Evolutionary conservation across 1,140 invertebrate genomes (phyloP).

Genomic region (Schlechtendalia chinensis): DNA sequence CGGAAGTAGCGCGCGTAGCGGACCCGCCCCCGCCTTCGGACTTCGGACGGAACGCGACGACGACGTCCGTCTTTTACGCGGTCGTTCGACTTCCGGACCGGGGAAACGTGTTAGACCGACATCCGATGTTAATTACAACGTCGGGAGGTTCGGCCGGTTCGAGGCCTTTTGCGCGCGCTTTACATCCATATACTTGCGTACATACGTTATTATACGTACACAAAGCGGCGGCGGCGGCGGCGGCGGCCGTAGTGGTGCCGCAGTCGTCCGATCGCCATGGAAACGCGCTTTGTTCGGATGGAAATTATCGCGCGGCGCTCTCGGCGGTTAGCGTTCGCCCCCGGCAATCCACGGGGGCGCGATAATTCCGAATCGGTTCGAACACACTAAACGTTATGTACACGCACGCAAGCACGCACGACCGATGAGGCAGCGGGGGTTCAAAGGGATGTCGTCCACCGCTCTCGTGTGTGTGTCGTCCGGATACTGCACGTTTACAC

Average conservation of each 20-base stretch:
- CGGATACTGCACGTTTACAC: too few relatives aligned
- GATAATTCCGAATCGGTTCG: conserved; percentile 25
- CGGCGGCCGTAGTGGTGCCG: too few relatives aligned
- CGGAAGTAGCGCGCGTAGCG: background rate
- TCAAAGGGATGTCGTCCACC: too few relatives aligned
- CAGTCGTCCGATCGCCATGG: background rate
- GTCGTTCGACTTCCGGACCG: conserved; percentile 28
- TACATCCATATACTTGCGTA: background rate
- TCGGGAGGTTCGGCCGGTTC: background rate
- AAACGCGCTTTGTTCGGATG: conserved; percentile 21
- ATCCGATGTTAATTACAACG: conserved; percentile 24
- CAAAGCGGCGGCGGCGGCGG: background rate
- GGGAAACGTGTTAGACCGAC: conserved; percentile 27
- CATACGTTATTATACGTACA: background rate
- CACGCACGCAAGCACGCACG: background rate
- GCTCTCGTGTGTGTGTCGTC: too few relatives aligned
- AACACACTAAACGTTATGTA: background rate
- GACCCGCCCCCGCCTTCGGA: too few relatives aligned
- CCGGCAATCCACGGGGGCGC: background rate
- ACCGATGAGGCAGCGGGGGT: too few relatives aligned
- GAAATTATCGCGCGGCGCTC: conserved; percentile 1
- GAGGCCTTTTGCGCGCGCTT: background rate
- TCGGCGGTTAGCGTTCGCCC: background rate
- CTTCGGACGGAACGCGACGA: too few relatives aligned
- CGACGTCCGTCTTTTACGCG: background rate